phyloP scores from a whole-genome alignment of 2,888 invertebrate species.

The Oxytorus armatus region DNA sequence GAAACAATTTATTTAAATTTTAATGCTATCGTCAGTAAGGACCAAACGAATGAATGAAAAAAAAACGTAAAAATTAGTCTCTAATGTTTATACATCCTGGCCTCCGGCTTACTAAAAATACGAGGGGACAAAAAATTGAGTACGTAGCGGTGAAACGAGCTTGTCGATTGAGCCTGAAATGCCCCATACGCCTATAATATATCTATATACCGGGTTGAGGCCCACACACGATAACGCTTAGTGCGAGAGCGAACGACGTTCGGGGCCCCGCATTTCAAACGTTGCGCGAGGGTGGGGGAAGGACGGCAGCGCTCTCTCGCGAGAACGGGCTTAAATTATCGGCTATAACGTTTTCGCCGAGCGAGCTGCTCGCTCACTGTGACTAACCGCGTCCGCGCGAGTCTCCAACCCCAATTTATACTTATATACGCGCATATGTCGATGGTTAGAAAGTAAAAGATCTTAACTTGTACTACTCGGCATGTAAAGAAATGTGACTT shows the following conservation, averaged over 20 bases:
- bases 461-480: not conserved
- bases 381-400: constrained; percentile 74
- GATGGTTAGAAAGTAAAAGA: not conserved
- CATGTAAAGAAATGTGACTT: not conserved
- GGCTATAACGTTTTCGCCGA: constrained; percentile 73
- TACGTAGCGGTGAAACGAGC: not conserved
- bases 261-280: constrained; percentile 62
- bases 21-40: too few species aligned
- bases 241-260: constrained; percentile 41
- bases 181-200: constrained; percentile 5
- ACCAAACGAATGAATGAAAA: too few species aligned
- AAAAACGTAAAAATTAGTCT: too few species aligned
- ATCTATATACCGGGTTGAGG: constrained; percentile 20
- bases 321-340: constrained; percentile 76
- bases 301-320: constrained; percentile 63
- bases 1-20: too few species aligned
- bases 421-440: not conserved
- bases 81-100: too few species aligned
- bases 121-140: not conserved
- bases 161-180: constrained; percentile 7
- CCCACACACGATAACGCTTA: constrained; percentile 66
- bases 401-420: constrained; percentile 15
- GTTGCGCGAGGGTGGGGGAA: constrained; percentile 17
- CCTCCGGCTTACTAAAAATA: not conserved
- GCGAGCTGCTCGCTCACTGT: constrained; percentile 76